Percentiles rank a stretch among this genome's conserved stretches.
Conservation (phyloP, 2,797 vertebrate genomes). For the Monodelphis domestica region DNA sequence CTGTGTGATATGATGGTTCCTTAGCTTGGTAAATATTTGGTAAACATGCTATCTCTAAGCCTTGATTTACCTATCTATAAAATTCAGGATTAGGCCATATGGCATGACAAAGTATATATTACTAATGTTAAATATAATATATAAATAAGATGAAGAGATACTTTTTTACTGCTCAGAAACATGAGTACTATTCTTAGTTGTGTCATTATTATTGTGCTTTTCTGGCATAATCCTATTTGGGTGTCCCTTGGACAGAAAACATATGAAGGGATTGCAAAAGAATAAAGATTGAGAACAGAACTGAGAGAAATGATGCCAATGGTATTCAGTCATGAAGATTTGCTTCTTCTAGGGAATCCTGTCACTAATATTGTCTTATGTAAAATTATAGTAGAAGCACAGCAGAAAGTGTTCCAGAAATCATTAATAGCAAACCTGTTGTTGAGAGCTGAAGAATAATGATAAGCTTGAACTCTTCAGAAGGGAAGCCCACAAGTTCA, state of each 20-base stretch:
- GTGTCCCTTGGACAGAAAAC: background rate
- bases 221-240: conserved; percentile 1
- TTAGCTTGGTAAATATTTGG: background rate
- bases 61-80: background rate
- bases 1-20: background rate
- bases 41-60: background rate
- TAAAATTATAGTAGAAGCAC: background rate
- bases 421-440: conserved; percentile 24
- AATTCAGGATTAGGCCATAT: background rate
- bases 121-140: too few relatives aligned
- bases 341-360: conserved; percentile 5
- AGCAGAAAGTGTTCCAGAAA: conserved; percentile 38
- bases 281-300: background rate
- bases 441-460: conserved; percentile 6
- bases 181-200: background rate
- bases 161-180: background rate
- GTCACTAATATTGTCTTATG: background rate
- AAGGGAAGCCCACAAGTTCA: conserved; percentile 21
- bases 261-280: conserved; percentile 46
- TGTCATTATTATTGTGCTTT: conserved; percentile 20
- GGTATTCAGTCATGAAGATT: conserved; percentile 35
- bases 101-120: too few relatives aligned
- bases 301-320: background rate
- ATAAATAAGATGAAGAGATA: background rate
- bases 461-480: conserved; percentile 20